phyloP scores from a whole-genome alignment of 2,797 vertebrate species.

The Xenentodon cancila region DNA sequence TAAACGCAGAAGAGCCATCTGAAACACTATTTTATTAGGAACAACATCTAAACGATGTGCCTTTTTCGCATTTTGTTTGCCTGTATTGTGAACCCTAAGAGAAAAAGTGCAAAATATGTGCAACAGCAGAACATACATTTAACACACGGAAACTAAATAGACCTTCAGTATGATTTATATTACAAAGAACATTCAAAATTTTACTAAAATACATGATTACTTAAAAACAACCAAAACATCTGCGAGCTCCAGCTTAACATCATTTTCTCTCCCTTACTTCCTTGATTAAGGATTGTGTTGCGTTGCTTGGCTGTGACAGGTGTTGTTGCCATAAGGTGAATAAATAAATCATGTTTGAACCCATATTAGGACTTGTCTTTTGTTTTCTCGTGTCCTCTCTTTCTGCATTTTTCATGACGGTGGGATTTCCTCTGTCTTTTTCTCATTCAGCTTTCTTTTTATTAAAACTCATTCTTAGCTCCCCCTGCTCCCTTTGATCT shows the following conservation, averaged over 20 bases:
- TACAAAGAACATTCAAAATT: slow-evolving; percentile 2
- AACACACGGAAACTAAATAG: not conserved
- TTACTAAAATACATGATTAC: too few relatives aligned
- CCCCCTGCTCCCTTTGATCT: slow-evolving; percentile 29
- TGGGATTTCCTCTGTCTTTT: slow-evolving; percentile 19
- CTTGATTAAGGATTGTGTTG: slow-evolving; percentile 53
- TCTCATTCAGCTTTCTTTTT: slow-evolving; percentile 36
- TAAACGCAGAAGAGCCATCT: too few relatives aligned
- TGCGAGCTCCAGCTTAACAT: too few relatives aligned
- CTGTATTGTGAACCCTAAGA: too few relatives aligned
- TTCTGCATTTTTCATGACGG: slow-evolving; percentile 18
- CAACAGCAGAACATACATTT: not conserved
- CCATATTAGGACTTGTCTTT: slow-evolving; percentile 76
- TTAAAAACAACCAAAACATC: too few relatives aligned
- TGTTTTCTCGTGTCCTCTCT: slow-evolving; percentile 33
- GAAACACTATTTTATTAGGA: too few relatives aligned
- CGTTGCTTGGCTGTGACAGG: slow-evolving; percentile 55
- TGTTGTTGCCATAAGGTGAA: slow-evolving; percentile 71
- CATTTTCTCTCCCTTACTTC: slow-evolving; percentile 14
- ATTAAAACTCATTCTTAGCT: slow-evolving; percentile 16
- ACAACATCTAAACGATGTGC: too few relatives aligned
- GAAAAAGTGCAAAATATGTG: not conserved
- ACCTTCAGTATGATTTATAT: not conserved
- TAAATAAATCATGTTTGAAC: slow-evolving; percentile 79
- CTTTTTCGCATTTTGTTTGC: too few relatives aligned